Base-by-base conservation (phyloP, 2,888 invertebrate species). In the Reticulitermes lucifugus region DNA sequence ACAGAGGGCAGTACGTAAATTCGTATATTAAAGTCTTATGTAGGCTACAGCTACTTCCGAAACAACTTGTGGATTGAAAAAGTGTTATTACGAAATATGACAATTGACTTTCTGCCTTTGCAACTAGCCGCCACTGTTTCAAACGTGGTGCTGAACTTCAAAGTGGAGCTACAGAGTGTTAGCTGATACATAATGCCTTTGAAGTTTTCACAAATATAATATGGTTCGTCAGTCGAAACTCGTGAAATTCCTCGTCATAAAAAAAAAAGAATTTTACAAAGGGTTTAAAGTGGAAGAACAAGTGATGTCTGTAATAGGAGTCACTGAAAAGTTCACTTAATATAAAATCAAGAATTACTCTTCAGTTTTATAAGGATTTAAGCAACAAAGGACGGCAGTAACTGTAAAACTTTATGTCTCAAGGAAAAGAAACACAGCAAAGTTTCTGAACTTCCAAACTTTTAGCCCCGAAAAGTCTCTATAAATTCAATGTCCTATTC, bases 131-230 rank as follows among this genome's bases (percentile, higher is more conserved):
- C 25, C 65, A 65, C 25, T 65, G 65, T 25, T 65, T 65, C n/a
- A 65, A 65, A 7, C 12, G 65, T n/a, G 25, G n/a, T 73, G 21
- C 14, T 3, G 14, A 7, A 41, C 7, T 73, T 41, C 73, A 73
- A 73, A 73, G 35, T 41, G 21, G 22, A 73, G 10, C 14, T 7
- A 0, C 73, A 73, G 22, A 41, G 35, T 73, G 73, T 73, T 46
- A 65, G 25, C n/a, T 46, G 14, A 77, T 77, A 25, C 9, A 65
- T n/a, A 65, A 65, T 9, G 6, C 46, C 46, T 77, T 77, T 77
- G 77, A 77, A 46, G 75, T 77, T 46, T 77, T 46, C 21, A 65
- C 14, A 46, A 77, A 77, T 77, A n/a, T 77, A 51, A 77, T n/a
- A 46, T 43, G 12, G 41, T 41, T 70, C 70, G 35, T 18, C 29